Percentiles rank a stretch among this genome's conserved stretches.
Conservation (phyloP, 2,888 invertebrate genomes). For the Atethmia centrago region DNA sequence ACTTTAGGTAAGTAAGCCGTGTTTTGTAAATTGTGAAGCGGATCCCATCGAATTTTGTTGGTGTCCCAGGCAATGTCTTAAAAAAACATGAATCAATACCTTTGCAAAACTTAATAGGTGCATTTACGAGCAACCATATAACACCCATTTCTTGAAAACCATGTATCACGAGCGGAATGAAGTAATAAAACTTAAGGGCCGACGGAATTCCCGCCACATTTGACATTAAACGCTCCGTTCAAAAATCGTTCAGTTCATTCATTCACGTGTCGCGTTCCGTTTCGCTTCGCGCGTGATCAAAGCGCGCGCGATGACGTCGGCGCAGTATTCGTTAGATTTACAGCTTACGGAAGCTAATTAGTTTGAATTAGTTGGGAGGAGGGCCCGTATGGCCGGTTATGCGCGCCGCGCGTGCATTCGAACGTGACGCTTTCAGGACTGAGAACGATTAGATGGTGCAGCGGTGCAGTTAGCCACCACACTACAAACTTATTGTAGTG, state of each 20-base stretch:
- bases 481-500: no score
- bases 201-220: constrained; percentile 82
- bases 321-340: constrained; percentile 85
- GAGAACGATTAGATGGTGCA: constrained; percentile 69
- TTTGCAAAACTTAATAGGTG: constrained; percentile 22
- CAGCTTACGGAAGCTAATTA: constrained; percentile 89
- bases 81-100: no score
- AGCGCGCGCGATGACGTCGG: constrained; percentile 84
- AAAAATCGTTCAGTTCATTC: constrained; percentile 80
- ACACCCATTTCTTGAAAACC: constrained; percentile 38
- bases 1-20: neutral
- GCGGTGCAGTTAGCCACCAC: neutral
- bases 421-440: constrained; percentile 77
- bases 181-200: constrained; percentile 68
- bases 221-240: constrained; percentile 86
- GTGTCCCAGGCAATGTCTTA: no score
- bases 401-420: constrained; percentile 77
- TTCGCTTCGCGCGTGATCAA: constrained; percentile 85
- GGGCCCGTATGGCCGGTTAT: constrained; percentile 78
- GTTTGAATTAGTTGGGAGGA: constrained; percentile 74
- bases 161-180: constrained; percentile 60
- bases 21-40: neutral
- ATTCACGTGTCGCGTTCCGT: constrained; percentile 81
- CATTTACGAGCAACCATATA: constrained; percentile 33
- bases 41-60: no score